Conservation (phyloP, 2,888 invertebrate species). For the Brachypterus glaber region DNA sequence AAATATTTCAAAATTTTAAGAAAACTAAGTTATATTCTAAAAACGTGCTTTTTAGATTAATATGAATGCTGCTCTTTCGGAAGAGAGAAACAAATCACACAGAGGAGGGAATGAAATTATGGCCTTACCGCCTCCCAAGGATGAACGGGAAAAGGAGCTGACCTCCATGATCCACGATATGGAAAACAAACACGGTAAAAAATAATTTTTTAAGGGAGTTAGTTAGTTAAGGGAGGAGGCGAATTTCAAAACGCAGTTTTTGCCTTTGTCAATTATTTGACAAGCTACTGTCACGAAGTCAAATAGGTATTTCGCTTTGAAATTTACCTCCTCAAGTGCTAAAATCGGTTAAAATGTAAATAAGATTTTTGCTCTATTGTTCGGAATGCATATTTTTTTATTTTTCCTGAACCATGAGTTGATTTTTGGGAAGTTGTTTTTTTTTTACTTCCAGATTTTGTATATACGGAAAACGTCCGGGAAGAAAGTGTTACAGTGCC, state of each 20-base stretch:
- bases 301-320: too few relatives aligned
- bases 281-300: too few relatives aligned
- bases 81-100: conserved; percentile 33
- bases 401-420: conserved; percentile 43
- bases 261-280: too few relatives aligned
- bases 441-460: conserved; percentile 16
- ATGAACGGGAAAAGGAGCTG: conserved; percentile 54
- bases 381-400: too few relatives aligned
- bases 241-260: too few relatives aligned
- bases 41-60: conserved; percentile 29
- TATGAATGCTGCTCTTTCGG: conserved; percentile 34
- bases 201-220: too few relatives aligned
- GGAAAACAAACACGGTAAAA: conserved; percentile 77
- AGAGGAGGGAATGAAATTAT: conserved; percentile 26
- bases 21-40: conserved; percentile 1
- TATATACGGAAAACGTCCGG: too few relatives aligned
- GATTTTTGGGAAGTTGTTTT: conserved; percentile 28
- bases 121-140: conserved; percentile 32
- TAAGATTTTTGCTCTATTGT: too few relatives aligned
- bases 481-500: too few relatives aligned
- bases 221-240: too few relatives aligned
- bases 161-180: conserved; percentile 66
- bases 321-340: too few relatives aligned
- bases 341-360: too few relatives aligned
- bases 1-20: background rate